Percentiles rank a stretch among this genome's conserved stretches.
phyloP scores from a whole-genome alignment of 1,140 invertebrate species.

The Rhysida immarginata region DNA sequence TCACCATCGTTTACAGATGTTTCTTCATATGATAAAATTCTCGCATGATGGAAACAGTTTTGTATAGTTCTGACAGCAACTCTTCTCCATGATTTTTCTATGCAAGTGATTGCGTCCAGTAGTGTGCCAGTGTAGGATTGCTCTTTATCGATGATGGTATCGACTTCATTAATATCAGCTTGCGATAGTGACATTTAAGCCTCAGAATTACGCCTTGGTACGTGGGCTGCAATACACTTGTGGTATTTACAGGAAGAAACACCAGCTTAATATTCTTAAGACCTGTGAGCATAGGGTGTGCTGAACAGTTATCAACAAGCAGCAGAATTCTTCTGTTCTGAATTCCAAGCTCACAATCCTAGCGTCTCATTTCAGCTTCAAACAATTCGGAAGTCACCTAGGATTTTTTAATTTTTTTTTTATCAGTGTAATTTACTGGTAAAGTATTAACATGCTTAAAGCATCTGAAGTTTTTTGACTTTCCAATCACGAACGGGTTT shows the following conservation, averaged over 20 bases:
- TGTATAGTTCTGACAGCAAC: constrained; percentile 5
- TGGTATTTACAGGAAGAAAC: constrained; percentile 33
- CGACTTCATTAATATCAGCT: not conserved
- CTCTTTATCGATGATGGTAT: constrained; percentile 1
- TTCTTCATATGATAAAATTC: not conserved
- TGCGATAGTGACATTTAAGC: constrained; percentile 18
- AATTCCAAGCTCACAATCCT: not conserved
- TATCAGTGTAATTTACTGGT: constrained; percentile 27
- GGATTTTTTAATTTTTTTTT: constrained; percentile 30
- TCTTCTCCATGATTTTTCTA: constrained; percentile 5
- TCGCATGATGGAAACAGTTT: constrained; percentile 11
- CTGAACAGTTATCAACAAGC: constrained; percentile 33
- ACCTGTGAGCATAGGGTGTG: constrained; percentile 11
- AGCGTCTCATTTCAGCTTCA: not conserved
- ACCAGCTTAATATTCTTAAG: constrained; percentile 24
- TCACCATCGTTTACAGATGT: not conserved
- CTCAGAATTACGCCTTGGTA: constrained; percentile 32
- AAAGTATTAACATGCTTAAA: constrained; percentile 28
- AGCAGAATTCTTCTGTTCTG: constrained; percentile 23
- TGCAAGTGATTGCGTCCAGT: constrained; percentile 8
- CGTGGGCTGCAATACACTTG: constrained; percentile 32
- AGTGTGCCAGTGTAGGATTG: not conserved
- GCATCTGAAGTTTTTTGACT: constrained; percentile 31
- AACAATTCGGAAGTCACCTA: constrained; percentile 33
- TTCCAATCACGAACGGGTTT: constrained; percentile 36